Evolutionary conservation across 2,113 vertebrate genomes (phyloP).

Genomic region (Plotosus lineatus): DNA sequence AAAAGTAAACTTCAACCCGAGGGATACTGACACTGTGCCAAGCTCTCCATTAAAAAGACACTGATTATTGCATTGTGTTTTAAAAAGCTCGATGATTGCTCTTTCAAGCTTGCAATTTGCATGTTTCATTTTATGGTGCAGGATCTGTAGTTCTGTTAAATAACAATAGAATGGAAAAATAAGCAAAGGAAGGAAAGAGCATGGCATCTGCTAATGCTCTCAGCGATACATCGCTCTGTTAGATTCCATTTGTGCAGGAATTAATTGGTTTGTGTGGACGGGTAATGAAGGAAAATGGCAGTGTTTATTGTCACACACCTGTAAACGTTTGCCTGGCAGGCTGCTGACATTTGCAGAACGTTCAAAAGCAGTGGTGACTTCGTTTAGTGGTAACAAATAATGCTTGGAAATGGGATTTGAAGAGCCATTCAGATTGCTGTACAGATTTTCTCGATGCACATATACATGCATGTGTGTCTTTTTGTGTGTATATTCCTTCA

Average conservation of each 20-base stretch:
- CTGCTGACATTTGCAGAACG: slow-evolving; percentile 60
- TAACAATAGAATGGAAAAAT: slow-evolving; percentile 29
- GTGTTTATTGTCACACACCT: slow-evolving; percentile 64
- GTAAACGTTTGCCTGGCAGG: slow-evolving; percentile 36
- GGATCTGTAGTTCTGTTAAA: slow-evolving; percentile 31
- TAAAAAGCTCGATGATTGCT: slow-evolving; percentile 39
- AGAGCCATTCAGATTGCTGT: too few species aligned
- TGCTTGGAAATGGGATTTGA: background rate
- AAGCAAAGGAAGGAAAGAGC: slow-evolving; percentile 54
- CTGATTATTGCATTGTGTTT: slow-evolving; percentile 39
- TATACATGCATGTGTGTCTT: background rate
- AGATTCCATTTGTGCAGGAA: slow-evolving; percentile 65
- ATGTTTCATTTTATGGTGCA: slow-evolving; percentile 23
- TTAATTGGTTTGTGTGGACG: slow-evolving; percentile 68
- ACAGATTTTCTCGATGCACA: background rate
- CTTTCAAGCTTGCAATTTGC: slow-evolving; percentile 34
- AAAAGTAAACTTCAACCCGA: slow-evolving; percentile 25
- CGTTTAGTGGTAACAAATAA: background rate
- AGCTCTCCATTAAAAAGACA: slow-evolving; percentile 36
- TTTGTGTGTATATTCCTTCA: background rate
- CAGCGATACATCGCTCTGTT: slow-evolving; percentile 67
- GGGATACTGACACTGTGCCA: slow-evolving; percentile 5
- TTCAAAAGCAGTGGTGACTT: slow-evolving; percentile 39
- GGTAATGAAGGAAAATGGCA: slow-evolving; percentile 71
- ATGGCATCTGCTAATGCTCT: slow-evolving; percentile 62